phyloP scores from a whole-genome alignment of 1,140 invertebrate species.

The Mizuhopecten yessoensis region DNA sequence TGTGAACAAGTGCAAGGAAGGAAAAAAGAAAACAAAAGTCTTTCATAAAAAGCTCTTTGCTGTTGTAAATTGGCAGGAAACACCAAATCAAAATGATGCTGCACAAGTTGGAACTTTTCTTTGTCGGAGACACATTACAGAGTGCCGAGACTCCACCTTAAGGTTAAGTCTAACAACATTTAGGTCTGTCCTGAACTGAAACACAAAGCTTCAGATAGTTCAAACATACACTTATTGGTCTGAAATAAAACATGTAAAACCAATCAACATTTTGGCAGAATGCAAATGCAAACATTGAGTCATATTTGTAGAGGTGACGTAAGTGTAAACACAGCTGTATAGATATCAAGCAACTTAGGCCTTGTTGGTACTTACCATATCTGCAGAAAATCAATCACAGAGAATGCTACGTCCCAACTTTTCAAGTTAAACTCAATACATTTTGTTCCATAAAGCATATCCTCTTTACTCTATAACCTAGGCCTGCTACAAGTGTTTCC shows the following conservation, averaged over 20 bases:
- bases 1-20: too few species aligned
- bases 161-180: background rate
- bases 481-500: background rate
- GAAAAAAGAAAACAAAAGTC: too few species aligned
- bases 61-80: too few species aligned
- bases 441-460: background rate
- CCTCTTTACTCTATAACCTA: background rate
- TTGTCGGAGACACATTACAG: too few species aligned
- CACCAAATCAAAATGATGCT: too few species aligned
- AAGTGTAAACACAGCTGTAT: background rate
- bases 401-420: background rate
- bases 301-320: slow-evolving; percentile 9
- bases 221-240: background rate
- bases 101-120: too few species aligned
- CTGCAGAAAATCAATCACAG: background rate
- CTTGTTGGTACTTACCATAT: slow-evolving; percentile 17
- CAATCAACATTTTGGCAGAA: background rate
- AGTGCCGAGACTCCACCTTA: too few species aligned
- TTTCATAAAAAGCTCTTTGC: too few species aligned
- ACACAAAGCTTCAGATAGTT: background rate
- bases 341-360: too few species aligned
- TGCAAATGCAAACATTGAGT: background rate
- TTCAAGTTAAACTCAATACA: background rate
- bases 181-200: background rate
- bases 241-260: slow-evolving; percentile 1